Evolutionary conservation across 2,888 invertebrate species (phyloP).

Genomic region (Orthosia incerta): DNA sequence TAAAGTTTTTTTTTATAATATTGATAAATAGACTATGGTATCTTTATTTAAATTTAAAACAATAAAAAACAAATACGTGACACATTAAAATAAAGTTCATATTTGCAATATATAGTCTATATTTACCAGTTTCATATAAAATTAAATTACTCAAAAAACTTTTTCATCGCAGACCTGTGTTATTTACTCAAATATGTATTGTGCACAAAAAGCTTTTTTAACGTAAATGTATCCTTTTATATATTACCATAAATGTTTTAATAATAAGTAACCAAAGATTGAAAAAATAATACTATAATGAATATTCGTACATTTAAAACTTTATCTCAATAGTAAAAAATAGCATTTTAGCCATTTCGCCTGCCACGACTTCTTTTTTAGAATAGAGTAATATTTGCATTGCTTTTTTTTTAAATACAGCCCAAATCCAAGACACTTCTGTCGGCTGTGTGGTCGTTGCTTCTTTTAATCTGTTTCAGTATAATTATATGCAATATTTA

Average conservation of each 20-base stretch:
- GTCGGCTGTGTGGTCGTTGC: too few relatives aligned
- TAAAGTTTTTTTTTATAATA: too few relatives aligned
- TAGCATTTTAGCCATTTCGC: not conserved
- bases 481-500: not conserved
- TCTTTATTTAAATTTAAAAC: too few relatives aligned
- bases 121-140: too few relatives aligned
- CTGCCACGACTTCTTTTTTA: not conserved
- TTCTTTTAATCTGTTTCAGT: not conserved
- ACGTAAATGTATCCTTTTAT: slow-evolving; percentile 4
- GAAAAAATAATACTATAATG: slow-evolving; percentile 15
- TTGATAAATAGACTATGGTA: too few relatives aligned
- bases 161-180: too few relatives aligned
- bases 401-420: slow-evolving; percentile 14
- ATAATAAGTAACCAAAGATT: slow-evolving; percentile 24
- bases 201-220: slow-evolving; percentile 36
- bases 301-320: slow-evolving; percentile 18
- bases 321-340: not conserved
- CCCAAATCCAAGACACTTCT: not conserved
- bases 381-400: not conserved
- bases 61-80: too few relatives aligned
- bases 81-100: too few relatives aligned
- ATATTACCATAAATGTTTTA: not conserved
- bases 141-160: too few relatives aligned
- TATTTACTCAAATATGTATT: slow-evolving; percentile 9
- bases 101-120: too few relatives aligned